Percentiles rank a stretch among this genome's conserved stretches.
phyloP scores from a whole-genome alignment of 2,888 invertebrate genomes.

The Eupithecia insigniata region DNA sequence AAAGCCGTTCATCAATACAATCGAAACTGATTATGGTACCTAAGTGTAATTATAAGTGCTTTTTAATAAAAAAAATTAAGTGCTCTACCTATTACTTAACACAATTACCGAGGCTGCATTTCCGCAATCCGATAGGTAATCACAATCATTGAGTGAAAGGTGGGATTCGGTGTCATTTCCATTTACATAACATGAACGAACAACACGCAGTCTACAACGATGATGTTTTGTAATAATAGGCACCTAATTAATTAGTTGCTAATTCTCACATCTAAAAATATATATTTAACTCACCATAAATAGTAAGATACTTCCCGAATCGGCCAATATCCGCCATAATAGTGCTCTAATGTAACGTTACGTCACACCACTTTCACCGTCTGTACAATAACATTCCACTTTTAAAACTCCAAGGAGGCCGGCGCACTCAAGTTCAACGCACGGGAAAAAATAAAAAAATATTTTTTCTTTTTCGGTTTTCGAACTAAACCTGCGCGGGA shows the following conservation, averaged over 20 bases:
- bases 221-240: not conserved
- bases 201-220: constrained; percentile 10
- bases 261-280: constrained; percentile 21
- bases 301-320: constrained; percentile 72
- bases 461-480: constrained; percentile 36
- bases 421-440: constrained; percentile 75
- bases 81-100: not conserved
- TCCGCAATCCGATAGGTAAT: constrained; percentile 12
- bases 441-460: constrained; percentile 53
- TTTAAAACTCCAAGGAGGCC: constrained; percentile 65
- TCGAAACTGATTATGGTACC: not conserved
- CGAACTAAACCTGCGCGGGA: constrained; percentile 43
- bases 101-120: constrained; percentile 10
- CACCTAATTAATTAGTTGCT: not conserved
- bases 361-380: constrained; percentile 81
- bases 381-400: constrained; percentile 72
- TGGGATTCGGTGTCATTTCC: constrained; percentile 22
- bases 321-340: constrained; percentile 75
- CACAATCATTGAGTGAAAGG: constrained; percentile 28
- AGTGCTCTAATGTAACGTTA: constrained; percentile 74
- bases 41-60: not conserved
- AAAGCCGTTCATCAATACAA: not conserved
- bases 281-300: constrained; percentile 68
- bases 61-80: constrained; percentile 5
- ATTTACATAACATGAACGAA: constrained; percentile 24